Percentiles rank a stretch among this genome's conserved stretches.
Conservation (phyloP, 2,888 invertebrate genomes). For the Magallana nippona region DNA sequence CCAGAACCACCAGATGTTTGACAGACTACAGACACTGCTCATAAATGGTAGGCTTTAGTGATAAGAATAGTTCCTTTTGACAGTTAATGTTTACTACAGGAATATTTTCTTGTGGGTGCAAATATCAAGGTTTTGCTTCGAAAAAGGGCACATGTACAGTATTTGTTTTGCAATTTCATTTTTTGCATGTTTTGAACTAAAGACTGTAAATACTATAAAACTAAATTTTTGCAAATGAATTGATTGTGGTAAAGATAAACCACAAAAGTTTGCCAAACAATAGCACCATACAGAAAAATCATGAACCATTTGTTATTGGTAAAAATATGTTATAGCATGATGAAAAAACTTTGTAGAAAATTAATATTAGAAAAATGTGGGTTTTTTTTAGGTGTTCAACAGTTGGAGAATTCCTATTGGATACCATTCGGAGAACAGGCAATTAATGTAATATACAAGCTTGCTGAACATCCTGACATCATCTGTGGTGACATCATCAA, state of each 20-base stretch:
- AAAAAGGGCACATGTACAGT: no score
- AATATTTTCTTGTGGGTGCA: not conserved
- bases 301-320: no score
- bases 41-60: slow-evolving; percentile 74
- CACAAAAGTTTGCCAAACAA: no score
- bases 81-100: not conserved
- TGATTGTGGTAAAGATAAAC: no score
- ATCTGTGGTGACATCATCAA: slow-evolving; percentile 77
- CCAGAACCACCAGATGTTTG: slow-evolving; percentile 83
- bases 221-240: no score
- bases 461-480: slow-evolving; percentile 84
- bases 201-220: no score
- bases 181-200: no score
- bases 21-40: slow-evolving; percentile 81
- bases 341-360: not conserved
- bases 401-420: slow-evolving; percentile 81
- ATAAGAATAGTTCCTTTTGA: not conserved
- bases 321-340: no score
- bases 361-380: not conserved
- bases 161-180: no score
- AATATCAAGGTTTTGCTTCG: no score
- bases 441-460: slow-evolving; percentile 83
- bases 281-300: no score
- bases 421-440: slow-evolving; percentile 83
- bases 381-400: slow-evolving; percentile 55